Conservation (phyloP, 1,140 invertebrate genomes). For the Trichogramma pretiosum region DNA sequence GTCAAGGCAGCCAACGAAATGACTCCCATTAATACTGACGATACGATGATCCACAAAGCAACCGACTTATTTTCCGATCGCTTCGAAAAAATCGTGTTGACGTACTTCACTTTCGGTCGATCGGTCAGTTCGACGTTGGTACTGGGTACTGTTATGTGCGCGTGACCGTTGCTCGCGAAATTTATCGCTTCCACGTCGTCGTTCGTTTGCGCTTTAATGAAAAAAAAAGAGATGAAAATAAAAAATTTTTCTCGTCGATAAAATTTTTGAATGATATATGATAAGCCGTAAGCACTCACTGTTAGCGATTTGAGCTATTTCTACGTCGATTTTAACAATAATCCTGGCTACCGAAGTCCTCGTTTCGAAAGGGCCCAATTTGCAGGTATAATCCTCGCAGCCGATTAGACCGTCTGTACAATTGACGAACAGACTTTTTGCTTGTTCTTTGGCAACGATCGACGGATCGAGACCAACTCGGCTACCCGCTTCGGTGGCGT, state of each 20-base stretch:
- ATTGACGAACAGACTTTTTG: slow-evolving; percentile 31
- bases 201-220: slow-evolving; percentile 21
- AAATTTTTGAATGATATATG: no score
- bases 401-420: slow-evolving; percentile 23
- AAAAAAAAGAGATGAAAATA: neutral
- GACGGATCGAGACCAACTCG: no score
- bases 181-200: slow-evolving; percentile 31
- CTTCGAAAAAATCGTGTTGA: slow-evolving; percentile 33
- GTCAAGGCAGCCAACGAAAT: slow-evolving; percentile 31
- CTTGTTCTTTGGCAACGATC: no score
- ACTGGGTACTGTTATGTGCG: slow-evolving; percentile 23
- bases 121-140: slow-evolving; percentile 21
- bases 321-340: no score
- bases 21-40: slow-evolving; percentile 37
- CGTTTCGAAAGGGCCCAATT: slow-evolving; percentile 24
- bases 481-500: no score
- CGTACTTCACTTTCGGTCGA: slow-evolving; percentile 19
- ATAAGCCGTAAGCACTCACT: no score
- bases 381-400: slow-evolving; percentile 27
- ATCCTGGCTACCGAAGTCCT: slow-evolving; percentile 22
- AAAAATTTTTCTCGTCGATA: neutral
- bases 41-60: slow-evolving; percentile 34
- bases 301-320: no score
- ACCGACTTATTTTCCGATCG: slow-evolving; percentile 21
- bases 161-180: slow-evolving; percentile 27